A percentile compares a stretch with the other conserved stretches of the same genome.
phyloP scores from a whole-genome alignment of 2,797 vertebrate genomes.

The Gymnoscopelus braueri region DNA sequence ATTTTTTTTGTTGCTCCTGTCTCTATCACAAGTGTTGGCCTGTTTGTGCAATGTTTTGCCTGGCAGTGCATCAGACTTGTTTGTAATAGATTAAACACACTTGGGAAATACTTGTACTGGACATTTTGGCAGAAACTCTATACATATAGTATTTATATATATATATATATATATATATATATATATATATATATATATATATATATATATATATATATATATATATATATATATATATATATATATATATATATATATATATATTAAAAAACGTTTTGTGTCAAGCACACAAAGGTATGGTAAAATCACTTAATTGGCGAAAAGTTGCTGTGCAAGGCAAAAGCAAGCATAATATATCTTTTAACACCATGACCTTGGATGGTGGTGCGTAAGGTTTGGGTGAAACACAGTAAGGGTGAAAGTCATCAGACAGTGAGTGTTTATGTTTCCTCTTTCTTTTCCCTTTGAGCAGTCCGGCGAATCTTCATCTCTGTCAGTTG shows the following conservation, averaged over 20 bases:
- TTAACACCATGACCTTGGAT: constrained; percentile 49
- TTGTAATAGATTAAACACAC: constrained; percentile 46
- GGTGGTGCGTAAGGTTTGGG: constrained; percentile 24
- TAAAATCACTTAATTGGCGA: constrained; percentile 66
- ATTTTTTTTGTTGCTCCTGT: constrained; percentile 47
- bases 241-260: background rate
- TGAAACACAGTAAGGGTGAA: constrained; percentile 45
- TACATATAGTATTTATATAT: background rate
- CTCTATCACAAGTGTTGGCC: constrained; percentile 69
- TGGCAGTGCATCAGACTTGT: constrained; percentile 68
- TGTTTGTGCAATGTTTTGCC: constrained; percentile 71
- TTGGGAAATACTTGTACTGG: constrained; percentile 23
- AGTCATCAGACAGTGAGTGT: constrained; percentile 37
- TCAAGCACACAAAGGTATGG: constrained; percentile 60
- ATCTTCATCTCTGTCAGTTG: constrained; percentile 99
- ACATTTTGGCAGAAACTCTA: constrained; percentile 31
- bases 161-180: background rate
- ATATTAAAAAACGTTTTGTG: constrained; percentile 22
- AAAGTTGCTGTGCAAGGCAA: constrained; percentile 65
- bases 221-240: background rate
- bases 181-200: background rate
- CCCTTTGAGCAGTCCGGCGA: constrained; percentile 92
- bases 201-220: background rate
- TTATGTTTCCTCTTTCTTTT: constrained; percentile 93
- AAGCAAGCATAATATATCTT: constrained; percentile 55